Percentiles rank a stretch among this genome's conserved stretches.
Conservation (phyloP, 2,888 invertebrate genomes). For the Meloe dianella region DNA sequence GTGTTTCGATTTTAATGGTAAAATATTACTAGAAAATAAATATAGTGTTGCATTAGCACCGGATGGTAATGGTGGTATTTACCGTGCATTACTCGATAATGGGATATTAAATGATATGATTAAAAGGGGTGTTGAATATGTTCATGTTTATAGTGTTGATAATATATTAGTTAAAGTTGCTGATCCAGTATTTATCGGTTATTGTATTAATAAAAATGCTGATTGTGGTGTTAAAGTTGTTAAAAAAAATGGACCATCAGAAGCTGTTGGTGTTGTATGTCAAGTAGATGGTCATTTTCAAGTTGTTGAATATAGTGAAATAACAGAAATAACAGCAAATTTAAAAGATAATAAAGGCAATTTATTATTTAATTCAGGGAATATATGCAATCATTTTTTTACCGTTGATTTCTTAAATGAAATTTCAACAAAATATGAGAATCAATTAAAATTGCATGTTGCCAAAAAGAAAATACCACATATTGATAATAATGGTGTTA, state of each 20-base stretch:
- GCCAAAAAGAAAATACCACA: slow-evolving; percentile 95
- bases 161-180: slow-evolving; percentile 98
- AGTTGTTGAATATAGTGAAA: slow-evolving; percentile 95
- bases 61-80: slow-evolving; percentile 89
- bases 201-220: slow-evolving; percentile 83
- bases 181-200: slow-evolving; percentile 95
- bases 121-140: slow-evolving; percentile 78
- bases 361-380: slow-evolving; percentile 90
- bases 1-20: slow-evolving; percentile 91
- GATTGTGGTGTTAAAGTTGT: slow-evolving; percentile 97
- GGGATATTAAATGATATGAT: slow-evolving; percentile 82
- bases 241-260: slow-evolving; percentile 87
- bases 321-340: slow-evolving; percentile 84
- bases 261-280: slow-evolving; percentile 94
- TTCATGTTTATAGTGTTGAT: slow-evolving; percentile 98
- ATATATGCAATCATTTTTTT: slow-evolving; percentile 98
- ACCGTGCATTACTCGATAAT: slow-evolving; percentile 76
- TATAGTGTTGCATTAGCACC: slow-evolving; percentile 86
- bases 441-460: slow-evolving; percentile 84
- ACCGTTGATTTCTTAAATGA: slow-evolving; percentile 81
- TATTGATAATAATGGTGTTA: slow-evolving; percentile 68
- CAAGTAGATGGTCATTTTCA: slow-evolving; percentile 86
- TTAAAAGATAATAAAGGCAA: slow-evolving; percentile 76
- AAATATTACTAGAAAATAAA: slow-evolving; percentile 85
- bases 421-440: slow-evolving; percentile 73